phyloP scores from a whole-genome alignment of 2,113 vertebrate species.

The Ellobius talpinus region DNA sequence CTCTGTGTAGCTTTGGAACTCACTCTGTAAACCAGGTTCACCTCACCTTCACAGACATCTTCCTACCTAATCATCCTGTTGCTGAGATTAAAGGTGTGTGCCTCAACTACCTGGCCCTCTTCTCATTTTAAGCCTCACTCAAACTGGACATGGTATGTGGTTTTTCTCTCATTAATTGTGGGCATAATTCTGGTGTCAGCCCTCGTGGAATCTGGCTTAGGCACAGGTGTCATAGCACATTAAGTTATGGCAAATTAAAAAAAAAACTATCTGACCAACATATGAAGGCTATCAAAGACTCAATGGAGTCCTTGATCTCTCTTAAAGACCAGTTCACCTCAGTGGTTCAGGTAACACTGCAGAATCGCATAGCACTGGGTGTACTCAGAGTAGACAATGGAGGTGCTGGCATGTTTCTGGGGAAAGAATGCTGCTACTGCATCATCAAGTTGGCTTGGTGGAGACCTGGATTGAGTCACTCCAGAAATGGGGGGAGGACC shows the following conservation, averaged over 20 bases:
- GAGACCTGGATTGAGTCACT: neutral
- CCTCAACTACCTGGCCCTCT: too few relatives aligned
- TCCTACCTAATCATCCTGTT: too few relatives aligned
- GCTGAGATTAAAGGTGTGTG: too few relatives aligned
- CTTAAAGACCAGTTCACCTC: neutral
- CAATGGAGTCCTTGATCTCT: neutral
- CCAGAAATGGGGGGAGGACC: neutral
- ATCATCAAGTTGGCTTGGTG: neutral
- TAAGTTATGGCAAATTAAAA: neutral
- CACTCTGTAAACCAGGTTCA: too few relatives aligned
- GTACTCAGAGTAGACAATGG: neutral
- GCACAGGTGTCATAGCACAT: neutral
- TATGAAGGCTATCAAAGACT: neutral
- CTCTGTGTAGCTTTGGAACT: too few relatives aligned
- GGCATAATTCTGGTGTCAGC: neutral
- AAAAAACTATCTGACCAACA: neutral
- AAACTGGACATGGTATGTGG: too few relatives aligned
- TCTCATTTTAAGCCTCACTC: too few relatives aligned
- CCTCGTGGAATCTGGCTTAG: neutral
- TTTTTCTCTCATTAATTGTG: neutral
- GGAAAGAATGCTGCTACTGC: neutral
- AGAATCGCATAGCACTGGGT: neutral
- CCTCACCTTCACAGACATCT: too few relatives aligned
- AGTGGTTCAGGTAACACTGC: neutral
- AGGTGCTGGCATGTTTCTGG: neutral